Evolutionary conservation across 2,797 vertebrate species (phyloP).

Genomic region (Botia kubotai): DNA sequence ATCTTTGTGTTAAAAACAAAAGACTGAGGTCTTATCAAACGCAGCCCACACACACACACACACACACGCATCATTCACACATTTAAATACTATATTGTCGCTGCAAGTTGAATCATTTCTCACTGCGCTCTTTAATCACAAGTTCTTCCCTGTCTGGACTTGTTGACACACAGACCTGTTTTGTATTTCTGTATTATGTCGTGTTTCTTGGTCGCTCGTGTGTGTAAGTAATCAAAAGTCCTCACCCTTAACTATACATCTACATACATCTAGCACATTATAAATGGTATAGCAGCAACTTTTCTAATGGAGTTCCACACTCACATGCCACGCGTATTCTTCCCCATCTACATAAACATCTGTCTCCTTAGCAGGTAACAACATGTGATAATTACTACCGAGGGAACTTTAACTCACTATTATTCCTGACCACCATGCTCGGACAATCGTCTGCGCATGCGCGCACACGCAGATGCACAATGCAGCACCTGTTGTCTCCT

Average conservation of each 20-base stretch:
- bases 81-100: neutral
- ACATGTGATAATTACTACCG: neutral
- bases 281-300: neutral
- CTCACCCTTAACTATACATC: neutral
- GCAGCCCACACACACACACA: neutral
- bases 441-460: conserved; percentile 6
- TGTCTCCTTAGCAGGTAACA: conserved; percentile 10
- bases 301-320: neutral
- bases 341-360: conserved; percentile 27
- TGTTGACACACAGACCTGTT: neutral
- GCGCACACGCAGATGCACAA: neutral
- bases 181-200: neutral
- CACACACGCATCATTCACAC: conserved; percentile 8
- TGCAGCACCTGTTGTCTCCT: conserved; percentile 12
- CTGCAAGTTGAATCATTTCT: conserved; percentile 1
- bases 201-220: neutral
- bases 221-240: neutral
- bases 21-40: neutral
- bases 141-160: neutral
- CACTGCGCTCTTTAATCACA: neutral
- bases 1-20: neutral
- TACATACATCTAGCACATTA: neutral
- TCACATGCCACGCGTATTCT: neutral
- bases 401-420: conserved; percentile 12
- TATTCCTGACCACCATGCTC: conserved; percentile 11